Evolutionary conservation across 2,888 invertebrate species (phyloP).

Genomic region (Clitarchus hookeri): DNA sequence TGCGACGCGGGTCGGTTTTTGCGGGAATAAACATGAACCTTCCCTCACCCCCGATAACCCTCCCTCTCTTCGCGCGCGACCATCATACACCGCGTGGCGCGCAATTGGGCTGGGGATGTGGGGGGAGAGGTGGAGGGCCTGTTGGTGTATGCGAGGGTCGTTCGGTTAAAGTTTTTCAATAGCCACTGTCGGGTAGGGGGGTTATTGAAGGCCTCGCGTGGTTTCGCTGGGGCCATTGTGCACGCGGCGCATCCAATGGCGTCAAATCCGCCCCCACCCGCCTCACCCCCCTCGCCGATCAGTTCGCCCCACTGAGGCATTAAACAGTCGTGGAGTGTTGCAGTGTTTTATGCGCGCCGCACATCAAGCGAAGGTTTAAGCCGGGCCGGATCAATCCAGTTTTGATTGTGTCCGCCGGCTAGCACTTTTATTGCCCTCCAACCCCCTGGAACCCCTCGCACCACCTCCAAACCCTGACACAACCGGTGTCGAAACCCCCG

Average conservation of each 20-base stretch:
- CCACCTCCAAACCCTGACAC: neutral
- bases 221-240: slow-evolving; percentile 18
- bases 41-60: neutral
- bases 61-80: neutral
- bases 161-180: slow-evolving; percentile 16
- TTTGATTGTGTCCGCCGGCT: slow-evolving; percentile 8
- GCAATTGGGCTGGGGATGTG: slow-evolving; percentile 12
- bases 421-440: slow-evolving; percentile 7
- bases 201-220: neutral
- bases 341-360: slow-evolving; percentile 14
- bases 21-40: slow-evolving; percentile 55
- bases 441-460: neutral
- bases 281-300: neutral
- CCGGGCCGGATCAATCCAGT: neutral
- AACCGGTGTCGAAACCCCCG: neutral
- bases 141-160: neutral
- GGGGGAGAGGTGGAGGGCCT: slow-evolving; percentile 19
- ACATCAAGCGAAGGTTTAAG: slow-evolving; percentile 6
- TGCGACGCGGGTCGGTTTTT: slow-evolving; percentile 57
- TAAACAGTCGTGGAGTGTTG: slow-evolving; percentile 14
- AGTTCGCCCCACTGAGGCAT: neutral
- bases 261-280: neutral
- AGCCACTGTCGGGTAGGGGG: slow-evolving; percentile 12
- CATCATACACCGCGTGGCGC: slow-evolving; percentile 28
- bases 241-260: slow-evolving; percentile 14